A percentile compares a stretch with the other conserved stretches of the same genome.
These are phyloP conservation scores for Helicolenus hilgendorfi DNA, from an alignment of 2,797 vertebrate species.

Conservation along the genomic window DNA sequence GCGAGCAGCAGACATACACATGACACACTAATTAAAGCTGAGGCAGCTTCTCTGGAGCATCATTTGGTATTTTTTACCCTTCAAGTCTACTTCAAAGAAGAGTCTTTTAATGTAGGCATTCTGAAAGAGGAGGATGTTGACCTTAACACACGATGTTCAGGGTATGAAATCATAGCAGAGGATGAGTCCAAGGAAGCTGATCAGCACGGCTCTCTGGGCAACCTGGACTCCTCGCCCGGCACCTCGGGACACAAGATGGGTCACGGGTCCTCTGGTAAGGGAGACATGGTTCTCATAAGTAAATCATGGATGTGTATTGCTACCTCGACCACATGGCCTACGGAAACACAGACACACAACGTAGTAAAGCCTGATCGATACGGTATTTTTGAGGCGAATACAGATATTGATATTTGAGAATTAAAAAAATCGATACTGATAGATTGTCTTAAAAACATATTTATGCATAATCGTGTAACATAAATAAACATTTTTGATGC, in stretches of 20 bases:
- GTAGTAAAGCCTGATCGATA: neutral
- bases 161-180: slow-evolving; percentile 96
- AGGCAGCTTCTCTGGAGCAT: neutral
- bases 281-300: neutral
- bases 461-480: neutral
- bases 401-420: neutral
- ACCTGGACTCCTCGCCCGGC: slow-evolving; percentile 92
- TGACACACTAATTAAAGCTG: slow-evolving; percentile 14
- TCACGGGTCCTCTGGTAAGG: slow-evolving; percentile 91
- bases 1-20: slow-evolving; percentile 25
- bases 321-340: neutral
- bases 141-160: slow-evolving; percentile 90
- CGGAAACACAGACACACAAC: neutral
- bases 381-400: neutral
- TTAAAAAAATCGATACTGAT: neutral
- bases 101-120: neutral
- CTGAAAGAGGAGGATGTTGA: slow-evolving; percentile 46
- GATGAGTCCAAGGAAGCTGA: slow-evolving; percentile 95
- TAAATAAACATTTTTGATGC: neutral
- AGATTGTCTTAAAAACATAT: neutral
- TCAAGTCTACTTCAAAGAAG: slow-evolving; percentile 25
- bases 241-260: slow-evolving; percentile 92
- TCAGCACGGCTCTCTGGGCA: slow-evolving; percentile 91
- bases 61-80: slow-evolving; percentile 16
- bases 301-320: neutral